phyloP scores from a whole-genome alignment of 2,888 invertebrate genomes.

The Holacanthella duospinosa region DNA sequence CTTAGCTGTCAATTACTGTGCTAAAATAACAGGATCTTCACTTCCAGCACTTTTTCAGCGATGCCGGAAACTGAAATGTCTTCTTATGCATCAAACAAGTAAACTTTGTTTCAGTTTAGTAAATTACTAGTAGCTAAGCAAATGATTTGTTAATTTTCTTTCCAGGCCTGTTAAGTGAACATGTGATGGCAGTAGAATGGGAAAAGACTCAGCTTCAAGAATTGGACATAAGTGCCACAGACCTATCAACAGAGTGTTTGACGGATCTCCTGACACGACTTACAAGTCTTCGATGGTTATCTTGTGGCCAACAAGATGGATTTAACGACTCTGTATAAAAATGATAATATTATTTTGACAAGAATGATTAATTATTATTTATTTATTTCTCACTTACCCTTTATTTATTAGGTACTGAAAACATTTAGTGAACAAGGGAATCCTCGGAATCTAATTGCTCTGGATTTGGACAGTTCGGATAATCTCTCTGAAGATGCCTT shows the following conservation, averaged over 20 bases:
- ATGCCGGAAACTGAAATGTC: slow-evolving; percentile 78
- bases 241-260: slow-evolving; percentile 84
- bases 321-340: slow-evolving; percentile 73
- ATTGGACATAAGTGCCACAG: slow-evolving; percentile 93
- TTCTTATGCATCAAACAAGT: slow-evolving; percentile 97
- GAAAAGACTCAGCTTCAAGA: slow-evolving; percentile 89
- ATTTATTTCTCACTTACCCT: not conserved
- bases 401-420: slow-evolving; percentile 58
- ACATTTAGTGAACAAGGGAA: slow-evolving; percentile 79
- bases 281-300: slow-evolving; percentile 74
- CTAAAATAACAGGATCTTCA: slow-evolving; percentile 91
- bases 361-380: not conserved
- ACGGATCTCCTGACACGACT: slow-evolving; percentile 82
- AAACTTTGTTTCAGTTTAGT: slow-evolving; percentile 35
- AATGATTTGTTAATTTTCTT: not conserved
- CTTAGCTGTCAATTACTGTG: slow-evolving; percentile 91
- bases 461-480: slow-evolving; percentile 91
- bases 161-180: slow-evolving; percentile 77
- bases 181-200: slow-evolving; percentile 95
- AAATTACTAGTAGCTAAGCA: slow-evolving; percentile 6
- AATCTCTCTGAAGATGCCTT: slow-evolving; percentile 87
- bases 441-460: slow-evolving; percentile 61
- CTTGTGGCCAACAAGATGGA: slow-evolving; percentile 94
- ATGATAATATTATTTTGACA: not conserved
- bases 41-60: slow-evolving; percentile 87